Evolutionary conservation across 2,888 invertebrate genomes (phyloP).

Genomic region (Gasteruption jaculator): DNA sequence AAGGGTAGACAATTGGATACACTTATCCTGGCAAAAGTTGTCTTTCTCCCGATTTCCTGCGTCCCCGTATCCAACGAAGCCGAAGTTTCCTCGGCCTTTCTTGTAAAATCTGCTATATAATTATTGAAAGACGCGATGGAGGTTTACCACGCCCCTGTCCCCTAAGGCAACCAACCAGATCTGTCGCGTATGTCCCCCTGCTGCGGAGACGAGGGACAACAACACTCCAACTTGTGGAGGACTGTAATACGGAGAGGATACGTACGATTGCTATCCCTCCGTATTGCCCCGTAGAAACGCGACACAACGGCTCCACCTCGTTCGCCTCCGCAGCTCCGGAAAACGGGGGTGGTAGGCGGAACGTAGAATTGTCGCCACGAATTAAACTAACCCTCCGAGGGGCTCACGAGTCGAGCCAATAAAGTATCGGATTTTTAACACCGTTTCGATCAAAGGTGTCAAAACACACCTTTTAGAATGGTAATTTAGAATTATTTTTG

Average conservation of each 20-base stretch:
- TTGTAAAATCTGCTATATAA: conserved; percentile 26
- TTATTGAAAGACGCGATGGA: conserved; percentile 46
- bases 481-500: too few relatives aligned
- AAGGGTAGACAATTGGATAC: too few relatives aligned
- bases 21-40: too few relatives aligned
- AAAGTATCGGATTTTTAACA: too few relatives aligned
- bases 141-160: conserved; percentile 50
- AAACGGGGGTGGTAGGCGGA: conserved; percentile 30
- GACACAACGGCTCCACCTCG: conserved; percentile 24
- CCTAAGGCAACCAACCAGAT: conserved; percentile 41
- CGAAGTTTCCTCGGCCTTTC: conserved; percentile 8
- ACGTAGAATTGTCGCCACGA: too few relatives aligned
- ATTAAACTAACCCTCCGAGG: too few relatives aligned
- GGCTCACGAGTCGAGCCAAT: too few relatives aligned
- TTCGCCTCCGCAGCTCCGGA: conserved; percentile 16
- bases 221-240: conserved; percentile 40
- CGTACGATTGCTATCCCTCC: conserved; percentile 7
- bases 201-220: conserved; percentile 32
- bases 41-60: too few relatives aligned
- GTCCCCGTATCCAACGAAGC: too few relatives aligned
- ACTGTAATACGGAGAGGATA: conserved; percentile 22
- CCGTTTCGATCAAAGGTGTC: too few relatives aligned
- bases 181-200: conserved; percentile 39
- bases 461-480: too few relatives aligned
- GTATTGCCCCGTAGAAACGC: conserved; percentile 26